Evolutionary conservation across 2,113 vertebrate genomes (phyloP).

Genomic region (Phylloscopus trochilus): DNA sequence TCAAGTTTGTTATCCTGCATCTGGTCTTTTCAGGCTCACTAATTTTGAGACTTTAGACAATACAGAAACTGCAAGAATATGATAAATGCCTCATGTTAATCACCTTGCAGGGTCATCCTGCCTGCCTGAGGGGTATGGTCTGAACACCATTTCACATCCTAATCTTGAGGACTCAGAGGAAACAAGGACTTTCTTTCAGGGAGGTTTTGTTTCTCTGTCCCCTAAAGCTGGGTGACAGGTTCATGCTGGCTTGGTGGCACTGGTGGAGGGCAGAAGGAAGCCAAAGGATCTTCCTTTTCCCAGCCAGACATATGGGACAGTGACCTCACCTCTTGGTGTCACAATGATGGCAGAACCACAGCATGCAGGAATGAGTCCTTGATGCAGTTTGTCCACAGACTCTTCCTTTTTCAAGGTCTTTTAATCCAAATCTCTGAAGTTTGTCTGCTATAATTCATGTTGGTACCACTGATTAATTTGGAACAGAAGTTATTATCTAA

Average conservation of each 20-base stretch:
- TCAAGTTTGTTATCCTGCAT: not conserved
- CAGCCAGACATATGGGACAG: not conserved
- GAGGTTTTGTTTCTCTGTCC: not conserved
- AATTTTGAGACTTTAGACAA: not conserved
- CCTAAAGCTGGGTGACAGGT: not conserved
- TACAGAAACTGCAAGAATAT: not conserved
- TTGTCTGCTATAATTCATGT: not conserved
- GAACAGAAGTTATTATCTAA: not conserved
- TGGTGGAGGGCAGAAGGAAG: not conserved
- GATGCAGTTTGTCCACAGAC: not conserved
- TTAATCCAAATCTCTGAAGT: not conserved
- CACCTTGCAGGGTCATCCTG: not conserved
- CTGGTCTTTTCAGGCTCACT: not conserved
- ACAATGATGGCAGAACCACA: rapidly evolving
- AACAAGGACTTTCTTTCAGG: not conserved
- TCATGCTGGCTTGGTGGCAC: not conserved
- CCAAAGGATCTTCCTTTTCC: not conserved
- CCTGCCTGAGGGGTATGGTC: not conserved
- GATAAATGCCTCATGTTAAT: not conserved
- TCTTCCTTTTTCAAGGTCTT: not conserved
- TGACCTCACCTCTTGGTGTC: not conserved
- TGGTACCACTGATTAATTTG: not conserved
- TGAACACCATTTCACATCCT: not conserved
- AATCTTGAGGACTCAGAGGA: not conserved
- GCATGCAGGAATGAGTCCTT: rapidly evolving